phyloP scores from a whole-genome alignment of 2,113 vertebrate genomes.

The human region GRCh38 chr5:104645501-104646000 shows the following conservation, averaged over 20 bases:
- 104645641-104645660: accelerated
- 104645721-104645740: not conserved
- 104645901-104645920: not conserved
- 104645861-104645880: not conserved
- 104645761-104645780: not conserved
- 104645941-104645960: not conserved
- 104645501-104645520: not conserved
- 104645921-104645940: not conserved
- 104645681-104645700: not conserved
- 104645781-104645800: not conserved
- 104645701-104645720: not conserved
- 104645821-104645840: not conserved
- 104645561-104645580: not conserved
- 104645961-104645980: not conserved
- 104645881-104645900: not conserved
- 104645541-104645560: not conserved
- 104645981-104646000: conserved; percentile 27
- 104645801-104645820: not conserved
- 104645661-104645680: not conserved
- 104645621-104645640: not conserved
- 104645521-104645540: not conserved
- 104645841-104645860: not conserved
- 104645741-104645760: not conserved
- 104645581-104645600: no score
- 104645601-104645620: not conserved